phyloP scores from a whole-genome alignment of 2,113 vertebrate species.

The Pachycephala philippinensis region DNA sequence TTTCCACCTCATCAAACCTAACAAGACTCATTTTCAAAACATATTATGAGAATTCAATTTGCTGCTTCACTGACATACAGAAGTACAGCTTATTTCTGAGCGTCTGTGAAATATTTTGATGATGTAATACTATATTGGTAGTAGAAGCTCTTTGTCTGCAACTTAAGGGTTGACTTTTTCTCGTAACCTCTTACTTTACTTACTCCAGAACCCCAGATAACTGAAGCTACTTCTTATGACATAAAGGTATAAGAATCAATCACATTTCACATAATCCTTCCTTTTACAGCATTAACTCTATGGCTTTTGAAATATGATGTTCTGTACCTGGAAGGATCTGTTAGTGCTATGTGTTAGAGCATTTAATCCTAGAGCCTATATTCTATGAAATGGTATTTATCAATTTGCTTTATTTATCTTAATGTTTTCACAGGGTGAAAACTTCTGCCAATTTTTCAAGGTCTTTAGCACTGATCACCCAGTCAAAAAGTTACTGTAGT shows the following conservation, averaged over 20 bases:
- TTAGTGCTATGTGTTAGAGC: not conserved
- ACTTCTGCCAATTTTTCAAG: constrained; percentile 15
- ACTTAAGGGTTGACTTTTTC: constrained; percentile 48
- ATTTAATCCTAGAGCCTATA: not conserved
- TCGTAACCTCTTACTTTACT: not conserved
- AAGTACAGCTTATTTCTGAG: constrained; percentile 63
- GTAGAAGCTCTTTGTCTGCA: constrained; percentile 60
- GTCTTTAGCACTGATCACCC: not conserved
- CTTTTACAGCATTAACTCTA: not conserved
- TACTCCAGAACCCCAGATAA: not conserved
- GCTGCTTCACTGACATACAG: constrained; percentile 77
- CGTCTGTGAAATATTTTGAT: constrained; percentile 25
- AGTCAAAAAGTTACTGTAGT: not conserved
- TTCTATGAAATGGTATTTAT: constrained; percentile 17
- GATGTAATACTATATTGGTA: constrained; percentile 10
- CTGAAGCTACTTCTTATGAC: not conserved
- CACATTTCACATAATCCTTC: not conserved
- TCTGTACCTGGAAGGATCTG: not conserved
- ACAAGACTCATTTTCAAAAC: constrained; percentile 78
- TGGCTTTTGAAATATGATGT: not conserved
- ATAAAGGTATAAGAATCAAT: not conserved
- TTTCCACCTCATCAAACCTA: constrained; percentile 80
- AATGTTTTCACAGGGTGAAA: not conserved
- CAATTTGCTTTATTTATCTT: constrained; percentile 44
- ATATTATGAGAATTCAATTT: constrained; percentile 89